phyloP scores from a whole-genome alignment of 37 sponge, comb jelly and placozoan species.

The Beroe ovata region DNA sequence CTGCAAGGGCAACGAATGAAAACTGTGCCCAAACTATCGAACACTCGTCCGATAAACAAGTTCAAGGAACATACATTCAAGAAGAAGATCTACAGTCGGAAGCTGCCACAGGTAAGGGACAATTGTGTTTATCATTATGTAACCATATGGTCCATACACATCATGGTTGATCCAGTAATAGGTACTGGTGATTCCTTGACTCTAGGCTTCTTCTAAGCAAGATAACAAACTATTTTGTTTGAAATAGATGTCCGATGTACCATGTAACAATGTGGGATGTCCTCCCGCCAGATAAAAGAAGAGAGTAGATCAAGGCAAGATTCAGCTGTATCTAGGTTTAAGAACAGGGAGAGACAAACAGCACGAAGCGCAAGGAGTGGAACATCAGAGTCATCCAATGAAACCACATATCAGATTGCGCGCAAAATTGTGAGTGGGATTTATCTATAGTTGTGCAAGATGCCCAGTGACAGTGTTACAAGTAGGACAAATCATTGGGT shows the following conservation, averaged over 20 bases:
- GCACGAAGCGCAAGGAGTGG: slow-evolving; percentile 29
- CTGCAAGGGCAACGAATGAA: slow-evolving; percentile 27
- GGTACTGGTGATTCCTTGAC: no score
- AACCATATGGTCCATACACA: no score
- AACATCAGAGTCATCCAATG: slow-evolving; percentile 41
- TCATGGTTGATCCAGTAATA: no score
- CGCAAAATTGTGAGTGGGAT: not conserved
- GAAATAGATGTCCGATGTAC: no score
- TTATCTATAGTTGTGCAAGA: no score
- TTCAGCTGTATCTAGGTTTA: slow-evolving; percentile 25
- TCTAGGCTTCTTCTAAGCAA: no score
- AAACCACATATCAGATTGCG: not conserved
- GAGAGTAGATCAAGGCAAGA: not conserved
- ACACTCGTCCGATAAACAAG: slow-evolving; percentile 19
- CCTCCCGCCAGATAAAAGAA: slow-evolving; percentile 32
- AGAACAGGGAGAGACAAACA: slow-evolving; percentile 3
- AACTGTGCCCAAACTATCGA: slow-evolving; percentile 18
- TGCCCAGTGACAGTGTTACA: no score
- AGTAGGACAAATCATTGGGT: no score
- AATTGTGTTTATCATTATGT: no score
- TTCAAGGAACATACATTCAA: slow-evolving; percentile 47
- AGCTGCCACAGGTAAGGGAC: slow-evolving; percentile 26
- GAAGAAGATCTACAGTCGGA: slow-evolving; percentile 31
- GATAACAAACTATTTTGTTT: no score
- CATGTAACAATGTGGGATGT: not conserved